Evolutionary conservation across 1,140 invertebrate genomes (phyloP).

Genomic region (Zaprionus ghesquierei): DNA sequence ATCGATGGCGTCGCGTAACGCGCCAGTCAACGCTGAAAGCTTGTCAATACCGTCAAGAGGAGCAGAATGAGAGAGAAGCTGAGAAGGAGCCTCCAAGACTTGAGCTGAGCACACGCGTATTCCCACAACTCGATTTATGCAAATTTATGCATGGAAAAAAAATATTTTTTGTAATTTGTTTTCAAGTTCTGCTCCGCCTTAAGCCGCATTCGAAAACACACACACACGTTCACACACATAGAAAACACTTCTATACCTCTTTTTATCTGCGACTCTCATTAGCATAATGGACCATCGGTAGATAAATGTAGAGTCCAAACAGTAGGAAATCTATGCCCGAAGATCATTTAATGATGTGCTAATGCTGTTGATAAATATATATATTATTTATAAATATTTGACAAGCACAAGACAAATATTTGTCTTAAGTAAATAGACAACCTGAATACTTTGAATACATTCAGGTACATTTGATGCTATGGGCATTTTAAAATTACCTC

Average conservation of each 20-base stretch:
- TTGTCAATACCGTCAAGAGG: slow-evolving; percentile 49
- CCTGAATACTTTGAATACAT: neutral
- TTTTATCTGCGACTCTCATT: slow-evolving; percentile 38
- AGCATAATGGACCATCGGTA: slow-evolving; percentile 64
- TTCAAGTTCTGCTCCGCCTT: slow-evolving; percentile 47
- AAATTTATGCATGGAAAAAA: slow-evolving; percentile 59
- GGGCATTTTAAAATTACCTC: neutral
- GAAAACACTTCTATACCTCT: no score
- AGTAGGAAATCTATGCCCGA: slow-evolving; percentile 37
- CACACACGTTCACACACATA: no score
- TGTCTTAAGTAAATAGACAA: slow-evolving; percentile 42
- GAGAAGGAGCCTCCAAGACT: neutral
- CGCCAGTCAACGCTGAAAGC: slow-evolving; percentile 63
- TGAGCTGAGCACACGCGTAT: slow-evolving; percentile 26
- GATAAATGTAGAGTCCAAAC: slow-evolving; percentile 34
- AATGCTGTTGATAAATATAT: slow-evolving; percentile 35
- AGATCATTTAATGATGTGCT: slow-evolving; percentile 72
- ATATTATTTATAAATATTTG: slow-evolving; percentile 45
- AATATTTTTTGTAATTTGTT: slow-evolving; percentile 68
- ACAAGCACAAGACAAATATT: slow-evolving; percentile 60
- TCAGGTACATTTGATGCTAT: neutral
- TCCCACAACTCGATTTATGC: slow-evolving; percentile 64
- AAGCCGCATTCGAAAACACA: slow-evolving; percentile 39
- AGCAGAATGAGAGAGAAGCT: neutral
- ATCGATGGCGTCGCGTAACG: slow-evolving; percentile 71